phyloP scores from a whole-genome alignment of 2,888 invertebrate genomes.

The Athetis lepigone region DNA sequence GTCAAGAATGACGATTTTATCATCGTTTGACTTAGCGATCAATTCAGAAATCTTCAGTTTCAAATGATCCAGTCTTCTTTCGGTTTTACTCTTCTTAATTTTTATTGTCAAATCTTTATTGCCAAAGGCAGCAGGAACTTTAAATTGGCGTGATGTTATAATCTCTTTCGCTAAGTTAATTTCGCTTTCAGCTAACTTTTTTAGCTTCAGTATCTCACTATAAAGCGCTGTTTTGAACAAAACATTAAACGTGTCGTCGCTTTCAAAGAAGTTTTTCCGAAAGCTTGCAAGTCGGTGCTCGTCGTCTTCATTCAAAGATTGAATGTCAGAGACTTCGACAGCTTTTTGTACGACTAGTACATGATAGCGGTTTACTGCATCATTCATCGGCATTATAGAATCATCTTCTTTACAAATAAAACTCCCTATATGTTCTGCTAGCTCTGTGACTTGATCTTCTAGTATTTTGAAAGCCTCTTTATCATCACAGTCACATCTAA shows the following conservation, averaged over 20 bases:
- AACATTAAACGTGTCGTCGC: conserved; percentile 9
- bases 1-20: conserved; percentile 30
- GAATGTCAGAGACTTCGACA: conserved; percentile 32
- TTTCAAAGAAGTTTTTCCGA: conserved; percentile 36
- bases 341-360: conserved; percentile 36
- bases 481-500: conserved; percentile 6
- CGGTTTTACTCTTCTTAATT: conserved; percentile 23
- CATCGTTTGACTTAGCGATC: conserved; percentile 6
- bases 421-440: background rate
- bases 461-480: conserved; percentile 6
- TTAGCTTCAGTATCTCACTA: conserved; percentile 12
- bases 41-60: conserved; percentile 21
- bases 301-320: conserved; percentile 14
- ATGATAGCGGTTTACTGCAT: conserved; percentile 45
- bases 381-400: conserved; percentile 28
- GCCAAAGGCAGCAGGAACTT: conserved; percentile 50
- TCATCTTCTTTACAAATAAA: conserved; percentile 24
- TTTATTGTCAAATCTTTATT: conserved; percentile 45
- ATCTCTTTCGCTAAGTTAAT: conserved; percentile 12
- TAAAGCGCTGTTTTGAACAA: conserved; percentile 33
- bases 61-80: conserved; percentile 35
- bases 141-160: conserved; percentile 31
- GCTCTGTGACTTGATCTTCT: conserved; percentile 3
- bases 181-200: background rate
- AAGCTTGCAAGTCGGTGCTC: conserved; percentile 41